Base-by-base conservation (phyloP, 2,888 invertebrate species). In the Leptinotarsa peninsularis region DNA sequence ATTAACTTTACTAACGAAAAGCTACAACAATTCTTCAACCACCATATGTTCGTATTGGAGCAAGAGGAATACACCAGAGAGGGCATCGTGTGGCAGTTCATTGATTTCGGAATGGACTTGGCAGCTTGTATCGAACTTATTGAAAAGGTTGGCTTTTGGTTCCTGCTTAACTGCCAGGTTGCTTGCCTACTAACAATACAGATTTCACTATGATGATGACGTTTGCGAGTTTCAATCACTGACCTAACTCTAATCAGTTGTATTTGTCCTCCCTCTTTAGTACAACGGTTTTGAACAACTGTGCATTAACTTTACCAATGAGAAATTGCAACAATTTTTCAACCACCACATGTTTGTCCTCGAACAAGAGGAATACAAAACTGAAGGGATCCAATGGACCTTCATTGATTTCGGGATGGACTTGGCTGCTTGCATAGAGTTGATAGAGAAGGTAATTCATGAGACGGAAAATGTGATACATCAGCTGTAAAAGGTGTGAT, bases 1-100 rank as follows among this genome's bases (percentile, higher is more conserved):
- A 99, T 98, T 94, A 99, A 99, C 93, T 99, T 98, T 92, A 98
- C 98, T 90, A 99, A 98, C 90, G 98, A 99, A 91, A 97, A 98
- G 92, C 93, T 99, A 85, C 98, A 99, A 91, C 98, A 99, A 91
- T 99, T 98, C 93, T 99, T 99, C 94, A 98, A 99, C 91, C 98
- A 99, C 90, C 95, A 98, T 94, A 99, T 99, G 98, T 99, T 99
- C 90, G 98, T 99, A 84, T 92, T 98, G 90, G 98, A 99, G 90
- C 98, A 99, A 94, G 98, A 99, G 91, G 98, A 98, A 89, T 99
- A 99, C 92, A 97, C 96, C 88, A 94, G 91, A 88, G 98, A 99
- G 91, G 98, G 98, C 88, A 98, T 99, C 90, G 93, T 95, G 87
- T 99, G 98, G 98, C 94, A 93, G 89, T 99, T 98, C 91, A 98